Evolutionary conservation across 2,888 invertebrate species (phyloP).

Genomic region (Caenorhabditis plicata): DNA sequence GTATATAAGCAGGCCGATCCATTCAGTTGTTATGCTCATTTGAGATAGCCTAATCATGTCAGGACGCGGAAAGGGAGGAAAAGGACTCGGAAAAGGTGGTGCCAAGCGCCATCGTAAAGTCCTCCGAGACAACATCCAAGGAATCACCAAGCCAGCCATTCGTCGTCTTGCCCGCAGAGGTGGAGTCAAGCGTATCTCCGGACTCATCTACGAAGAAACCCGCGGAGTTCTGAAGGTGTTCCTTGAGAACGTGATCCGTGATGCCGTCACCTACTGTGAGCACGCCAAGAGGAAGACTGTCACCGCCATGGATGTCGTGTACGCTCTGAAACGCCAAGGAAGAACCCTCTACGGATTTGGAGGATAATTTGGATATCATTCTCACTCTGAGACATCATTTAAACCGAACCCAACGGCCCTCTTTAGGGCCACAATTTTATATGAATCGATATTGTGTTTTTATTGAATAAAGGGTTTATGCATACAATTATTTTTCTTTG

Average conservation of each 20-base stretch:
- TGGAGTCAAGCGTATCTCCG: constrained; percentile 64
- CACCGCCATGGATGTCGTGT: constrained; percentile 83
- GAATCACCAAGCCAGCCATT: constrained; percentile 29
- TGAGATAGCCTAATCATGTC: no score
- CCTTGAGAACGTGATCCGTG: constrained; percentile 79
- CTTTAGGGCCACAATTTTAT: constrained; percentile 56
- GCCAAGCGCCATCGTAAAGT: constrained; percentile 75
- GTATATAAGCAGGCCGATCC: no score
- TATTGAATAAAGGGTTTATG: no score
- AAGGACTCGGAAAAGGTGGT: constrained; percentile 79
- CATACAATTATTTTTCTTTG: no score
- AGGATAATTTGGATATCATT: constrained; percentile 50
- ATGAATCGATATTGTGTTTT: no score
- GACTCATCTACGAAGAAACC: constrained; percentile 43
- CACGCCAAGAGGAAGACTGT: constrained; percentile 85
- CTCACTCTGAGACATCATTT: no score
- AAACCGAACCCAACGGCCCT: constrained; percentile 54
- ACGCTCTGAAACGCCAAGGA: constrained; percentile 81
- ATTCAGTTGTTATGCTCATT: no score
- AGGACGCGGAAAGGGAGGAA: constrained; percentile 79
- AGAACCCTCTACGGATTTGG: constrained; percentile 76
- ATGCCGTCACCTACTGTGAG: constrained; percentile 83
- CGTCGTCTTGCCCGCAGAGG: constrained; percentile 63
- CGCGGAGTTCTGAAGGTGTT: constrained; percentile 72
- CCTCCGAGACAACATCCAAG: constrained; percentile 53